Conservation (phyloP, 1,140 invertebrate genomes). For the Hyposmocoma kahamanoa region DNA sequence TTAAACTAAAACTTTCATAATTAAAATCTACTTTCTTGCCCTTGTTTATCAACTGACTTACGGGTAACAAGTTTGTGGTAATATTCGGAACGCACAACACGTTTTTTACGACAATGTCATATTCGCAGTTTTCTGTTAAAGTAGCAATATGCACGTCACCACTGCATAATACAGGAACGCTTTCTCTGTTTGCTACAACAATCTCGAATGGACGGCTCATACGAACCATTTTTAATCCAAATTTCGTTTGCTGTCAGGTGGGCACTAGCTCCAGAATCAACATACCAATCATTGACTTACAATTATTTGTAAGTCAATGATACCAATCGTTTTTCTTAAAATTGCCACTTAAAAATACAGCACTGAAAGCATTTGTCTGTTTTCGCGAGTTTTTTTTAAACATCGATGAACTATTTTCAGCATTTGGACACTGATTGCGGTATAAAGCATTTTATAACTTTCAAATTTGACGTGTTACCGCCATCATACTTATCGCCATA, state of each 20-base stretch:
- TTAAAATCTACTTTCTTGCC: conserved; percentile 25
- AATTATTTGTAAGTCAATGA: no score
- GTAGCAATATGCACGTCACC: conserved; percentile 28
- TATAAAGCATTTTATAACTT: background rate
- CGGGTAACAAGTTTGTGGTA: conserved; percentile 20
- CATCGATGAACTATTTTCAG: background rate
- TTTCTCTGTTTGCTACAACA: conserved; percentile 32
- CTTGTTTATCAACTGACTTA: conserved; percentile 22
- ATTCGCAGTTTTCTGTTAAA: conserved; percentile 7
- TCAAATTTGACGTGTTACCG: background rate
- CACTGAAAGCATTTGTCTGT: conserved; percentile 19
- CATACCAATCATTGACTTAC: no score
- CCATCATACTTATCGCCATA: background rate
- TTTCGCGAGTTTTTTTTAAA: conserved; percentile 8
- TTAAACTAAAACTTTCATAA: conserved; percentile 18
- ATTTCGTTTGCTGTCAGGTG: conserved; percentile 22
- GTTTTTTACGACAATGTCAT: conserved; percentile 18
- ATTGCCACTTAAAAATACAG: conserved; percentile 12
- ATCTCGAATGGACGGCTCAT: conserved; percentile 23
- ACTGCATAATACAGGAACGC: conserved; percentile 22
- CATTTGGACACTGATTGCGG: conserved; percentile 10
- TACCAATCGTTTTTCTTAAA: conserved; percentile 24
- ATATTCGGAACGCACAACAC: conserved; percentile 20
- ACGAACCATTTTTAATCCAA: conserved; percentile 16
- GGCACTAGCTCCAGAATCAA: conserved; percentile 26